Conservation (phyloP, 2,888 invertebrate genomes). For the Trachelus iudaicus region DNA sequence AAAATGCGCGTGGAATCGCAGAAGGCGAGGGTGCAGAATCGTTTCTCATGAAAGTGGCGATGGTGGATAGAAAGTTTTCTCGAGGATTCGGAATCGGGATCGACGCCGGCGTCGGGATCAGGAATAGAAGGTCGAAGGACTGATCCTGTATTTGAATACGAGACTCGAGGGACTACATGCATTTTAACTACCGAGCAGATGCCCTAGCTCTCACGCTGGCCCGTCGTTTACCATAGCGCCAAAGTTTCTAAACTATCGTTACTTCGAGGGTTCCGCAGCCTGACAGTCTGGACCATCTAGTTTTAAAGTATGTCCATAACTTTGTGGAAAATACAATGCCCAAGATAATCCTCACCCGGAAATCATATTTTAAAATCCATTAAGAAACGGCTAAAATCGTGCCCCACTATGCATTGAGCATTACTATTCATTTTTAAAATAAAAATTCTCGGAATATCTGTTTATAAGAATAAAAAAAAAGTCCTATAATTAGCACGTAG, state of each 20-base stretch:
- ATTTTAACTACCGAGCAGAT: slow-evolving; percentile 66
- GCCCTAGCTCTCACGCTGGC: slow-evolving; percentile 62
- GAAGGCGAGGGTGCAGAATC: background rate
- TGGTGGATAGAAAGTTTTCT: background rate
- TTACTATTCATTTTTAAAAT: background rate
- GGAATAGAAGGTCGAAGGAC: slow-evolving; percentile 59
- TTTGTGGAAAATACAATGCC: background rate
- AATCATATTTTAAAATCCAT: background rate
- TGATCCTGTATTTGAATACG: slow-evolving; percentile 66
- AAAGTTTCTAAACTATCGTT: slow-evolving; percentile 64
- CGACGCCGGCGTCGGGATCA: slow-evolving; percentile 54
- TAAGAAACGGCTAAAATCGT: background rate
- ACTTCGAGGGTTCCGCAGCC: slow-evolving; percentile 21
- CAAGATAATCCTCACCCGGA: background rate
- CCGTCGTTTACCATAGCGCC: slow-evolving; percentile 50
- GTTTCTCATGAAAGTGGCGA: background rate
- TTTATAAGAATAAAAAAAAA: background rate
- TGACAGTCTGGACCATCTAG: background rate
- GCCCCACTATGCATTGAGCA: background rate
- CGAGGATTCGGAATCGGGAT: slow-evolving; percentile 38
- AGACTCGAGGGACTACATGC: slow-evolving; percentile 63
- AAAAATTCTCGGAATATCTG: background rate
- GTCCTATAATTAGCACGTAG: background rate
- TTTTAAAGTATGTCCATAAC: background rate
- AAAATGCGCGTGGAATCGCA: background rate